These are phyloP conservation scores for Ptilorrhoa leucosticta DNA, from an alignment of 2,113 vertebrate species.

Conservation along the genomic window DNA sequence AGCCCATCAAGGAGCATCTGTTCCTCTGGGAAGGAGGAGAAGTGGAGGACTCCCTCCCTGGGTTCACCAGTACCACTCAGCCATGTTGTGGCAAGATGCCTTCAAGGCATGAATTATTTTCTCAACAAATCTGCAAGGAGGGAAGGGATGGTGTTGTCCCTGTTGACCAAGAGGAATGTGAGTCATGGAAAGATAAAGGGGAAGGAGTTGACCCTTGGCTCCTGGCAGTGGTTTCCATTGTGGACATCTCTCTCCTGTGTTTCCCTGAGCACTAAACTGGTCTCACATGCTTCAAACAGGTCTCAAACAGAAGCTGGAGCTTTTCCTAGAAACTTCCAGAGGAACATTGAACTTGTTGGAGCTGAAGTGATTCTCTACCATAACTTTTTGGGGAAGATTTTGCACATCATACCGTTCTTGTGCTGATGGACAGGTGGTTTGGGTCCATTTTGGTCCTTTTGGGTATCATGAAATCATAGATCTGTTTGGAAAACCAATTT, in stretches of 20 bases:
- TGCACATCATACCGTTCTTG: rapidly evolving
- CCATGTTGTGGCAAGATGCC: neutral
- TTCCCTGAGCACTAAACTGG: neutral
- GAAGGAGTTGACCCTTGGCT: neutral
- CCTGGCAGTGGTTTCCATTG: neutral
- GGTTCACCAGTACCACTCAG: neutral
- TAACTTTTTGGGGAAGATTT: neutral
- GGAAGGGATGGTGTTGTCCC: neutral
- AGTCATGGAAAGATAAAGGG: neutral
- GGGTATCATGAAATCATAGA: neutral
- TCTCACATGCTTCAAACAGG: neutral
- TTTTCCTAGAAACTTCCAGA: neutral
- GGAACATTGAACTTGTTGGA: neutral
- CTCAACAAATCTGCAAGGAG: neutral
- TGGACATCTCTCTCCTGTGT: neutral
- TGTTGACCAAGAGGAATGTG: neutral
- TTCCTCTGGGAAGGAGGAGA: neutral
- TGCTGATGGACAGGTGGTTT: neutral
- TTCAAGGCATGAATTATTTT: neutral
- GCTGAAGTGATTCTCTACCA: neutral
- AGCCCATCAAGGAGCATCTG: neutral
- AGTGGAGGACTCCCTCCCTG: neutral
- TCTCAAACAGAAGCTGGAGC: neutral
- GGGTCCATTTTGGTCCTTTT: neutral
- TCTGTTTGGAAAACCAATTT: neutral